These are phyloP conservation scores for Phenacoccus solenopsis DNA, from an alignment of 1,140 invertebrate genomes.

Conservation along the genomic window DNA sequence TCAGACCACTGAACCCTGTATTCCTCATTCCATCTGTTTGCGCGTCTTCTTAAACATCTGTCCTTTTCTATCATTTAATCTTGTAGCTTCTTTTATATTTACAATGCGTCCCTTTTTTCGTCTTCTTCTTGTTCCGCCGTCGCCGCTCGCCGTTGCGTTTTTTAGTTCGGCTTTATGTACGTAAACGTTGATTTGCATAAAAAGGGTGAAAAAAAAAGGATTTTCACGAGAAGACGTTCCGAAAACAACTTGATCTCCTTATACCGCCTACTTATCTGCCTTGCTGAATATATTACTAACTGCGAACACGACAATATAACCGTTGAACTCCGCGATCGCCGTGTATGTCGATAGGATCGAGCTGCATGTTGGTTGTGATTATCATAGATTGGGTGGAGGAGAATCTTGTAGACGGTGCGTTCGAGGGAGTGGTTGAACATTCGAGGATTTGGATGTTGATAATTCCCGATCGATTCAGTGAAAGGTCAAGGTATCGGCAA, in stretches of 20 bases:
- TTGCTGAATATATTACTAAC: conserved; percentile 10
- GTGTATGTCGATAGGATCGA: too few species aligned
- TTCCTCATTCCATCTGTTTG: background rate
- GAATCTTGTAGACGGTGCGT: too few species aligned
- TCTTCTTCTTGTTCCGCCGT: background rate
- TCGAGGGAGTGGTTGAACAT: too few species aligned
- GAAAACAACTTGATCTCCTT: conserved; percentile 17
- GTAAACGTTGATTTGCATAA: conserved; percentile 11
- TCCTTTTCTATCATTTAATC: conserved; percentile 17
- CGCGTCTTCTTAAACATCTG: conserved; percentile 13
- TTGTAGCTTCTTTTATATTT: conserved; percentile 16
- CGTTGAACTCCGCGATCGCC: too few species aligned
- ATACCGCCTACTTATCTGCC: conserved; percentile 12
- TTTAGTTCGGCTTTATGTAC: background rate
- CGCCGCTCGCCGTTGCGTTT: background rate
- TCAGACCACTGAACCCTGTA: conserved; percentile 6
- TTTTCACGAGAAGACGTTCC: conserved; percentile 10
- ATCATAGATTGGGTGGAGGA: too few species aligned
- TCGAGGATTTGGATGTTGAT: too few species aligned
- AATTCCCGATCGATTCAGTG: too few species aligned
- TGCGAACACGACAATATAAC: background rate
- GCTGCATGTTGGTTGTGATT: too few species aligned
- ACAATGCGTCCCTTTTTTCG: conserved; percentile 16
- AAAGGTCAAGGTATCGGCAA: too few species aligned
- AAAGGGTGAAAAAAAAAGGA: conserved; percentile 17